phyloP scores from a whole-genome alignment of 2,888 invertebrate species.

The Lepas anatifera region DNA sequence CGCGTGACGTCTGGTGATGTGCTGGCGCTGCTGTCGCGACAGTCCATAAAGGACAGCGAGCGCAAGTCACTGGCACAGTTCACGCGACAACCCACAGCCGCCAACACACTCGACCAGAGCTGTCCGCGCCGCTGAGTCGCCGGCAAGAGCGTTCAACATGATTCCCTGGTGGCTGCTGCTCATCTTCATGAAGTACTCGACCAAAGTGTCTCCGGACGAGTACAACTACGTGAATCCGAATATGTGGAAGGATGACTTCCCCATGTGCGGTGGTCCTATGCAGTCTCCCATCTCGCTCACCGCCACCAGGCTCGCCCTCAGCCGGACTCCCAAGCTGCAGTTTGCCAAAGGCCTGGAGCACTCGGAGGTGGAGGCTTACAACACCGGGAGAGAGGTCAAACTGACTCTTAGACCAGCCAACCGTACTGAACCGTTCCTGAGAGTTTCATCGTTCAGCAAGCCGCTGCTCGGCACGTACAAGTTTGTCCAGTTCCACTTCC shows the following conservation, averaged over 20 bases:
- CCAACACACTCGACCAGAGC: too few species aligned
- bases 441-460: neutral
- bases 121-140: too few species aligned
- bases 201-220: neutral
- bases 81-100: too few species aligned
- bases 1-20: too few species aligned
- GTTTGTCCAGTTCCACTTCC: neutral
- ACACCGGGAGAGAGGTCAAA: neutral
- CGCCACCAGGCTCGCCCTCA: neutral
- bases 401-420: neutral
- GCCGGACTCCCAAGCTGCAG: neutral
- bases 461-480: neutral
- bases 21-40: too few species aligned
- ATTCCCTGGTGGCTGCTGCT: constrained; percentile 5
- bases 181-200: neutral
- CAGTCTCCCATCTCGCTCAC: neutral
- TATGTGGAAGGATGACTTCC: neutral
- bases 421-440: neutral
- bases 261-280: neutral
- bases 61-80: too few species aligned
- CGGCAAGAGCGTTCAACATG: neutral
- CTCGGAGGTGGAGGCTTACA: neutral
- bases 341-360: neutral
- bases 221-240: neutral
- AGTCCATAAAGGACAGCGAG: too few species aligned